A percentile compares a stretch with the other conserved stretches of the same genome.
These are phyloP conservation scores for Emmelina monodactyla DNA, from an alignment of 2,888 invertebrate genomes.

Conservation along the genomic window DNA sequence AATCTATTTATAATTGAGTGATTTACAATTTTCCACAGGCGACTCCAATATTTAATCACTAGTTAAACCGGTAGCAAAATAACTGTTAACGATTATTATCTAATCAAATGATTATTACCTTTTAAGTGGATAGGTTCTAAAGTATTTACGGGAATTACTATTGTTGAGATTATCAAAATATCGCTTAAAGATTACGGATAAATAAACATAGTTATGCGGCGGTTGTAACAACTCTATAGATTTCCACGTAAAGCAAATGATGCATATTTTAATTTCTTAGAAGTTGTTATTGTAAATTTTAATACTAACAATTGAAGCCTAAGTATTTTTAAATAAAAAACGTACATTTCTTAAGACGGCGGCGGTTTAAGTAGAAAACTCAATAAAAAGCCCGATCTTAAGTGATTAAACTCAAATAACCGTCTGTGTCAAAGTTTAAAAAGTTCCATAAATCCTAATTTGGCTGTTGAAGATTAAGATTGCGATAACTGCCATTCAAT, in stretches of 20 bases:
- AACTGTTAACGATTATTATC: slow-evolving; percentile 23
- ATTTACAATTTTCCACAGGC: slow-evolving; percentile 7
- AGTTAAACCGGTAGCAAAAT: slow-evolving; percentile 24
- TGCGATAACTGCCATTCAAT: slow-evolving; percentile 51
- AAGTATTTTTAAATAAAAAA: no score
- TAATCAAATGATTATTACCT: slow-evolving; percentile 28
- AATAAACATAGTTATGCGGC: no score
- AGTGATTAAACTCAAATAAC: slow-evolving; percentile 16
- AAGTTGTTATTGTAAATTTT: no score
- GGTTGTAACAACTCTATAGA: no score
- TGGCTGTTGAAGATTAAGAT: slow-evolving; percentile 58
- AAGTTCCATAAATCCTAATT: slow-evolving; percentile 66
- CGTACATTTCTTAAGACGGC: no score
- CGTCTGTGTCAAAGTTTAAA: slow-evolving; percentile 22
- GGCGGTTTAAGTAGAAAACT: no score
- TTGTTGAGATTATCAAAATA: no score
- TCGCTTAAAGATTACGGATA: no score
- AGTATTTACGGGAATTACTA: slow-evolving; percentile 12
- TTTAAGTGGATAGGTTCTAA: slow-evolving; percentile 18
- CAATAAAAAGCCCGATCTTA: not conserved
- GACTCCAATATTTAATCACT: slow-evolving; percentile 17
- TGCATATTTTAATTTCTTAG: no score
- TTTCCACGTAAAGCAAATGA: no score
- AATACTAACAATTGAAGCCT: no score
- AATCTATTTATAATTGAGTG: no score